Evolutionary conservation across 2,113 vertebrate species (phyloP), one percentile per base, ranked within the genome.

Genomic region (Cichladusa arquata): DNA sequence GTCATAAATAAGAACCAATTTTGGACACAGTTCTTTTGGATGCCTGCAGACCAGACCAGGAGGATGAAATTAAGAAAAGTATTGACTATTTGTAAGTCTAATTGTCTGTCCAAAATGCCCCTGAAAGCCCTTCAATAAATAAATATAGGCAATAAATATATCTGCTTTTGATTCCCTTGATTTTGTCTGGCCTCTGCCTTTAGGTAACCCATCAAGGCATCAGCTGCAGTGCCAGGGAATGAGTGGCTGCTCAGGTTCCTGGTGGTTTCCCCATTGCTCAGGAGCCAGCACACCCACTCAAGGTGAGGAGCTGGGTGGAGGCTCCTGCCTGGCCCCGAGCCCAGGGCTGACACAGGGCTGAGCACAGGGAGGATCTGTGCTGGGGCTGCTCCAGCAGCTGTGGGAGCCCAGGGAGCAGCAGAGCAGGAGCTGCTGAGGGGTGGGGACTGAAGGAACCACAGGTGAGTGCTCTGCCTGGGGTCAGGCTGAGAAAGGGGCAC

Each of bases 361-460:
- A 25, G 6, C 14, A 20, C 44, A 40, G 44, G 4, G 9, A 65
- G 47, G 38, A 44, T 42, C 9, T 29, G 26, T 8, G 48, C 48
- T 50, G 50, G 50, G 4, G 44, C 51, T n/a, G 64, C 51, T 53
- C 9, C 47, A 25, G 48, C 24, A 50, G 24, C 14, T 15, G 13
- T 25, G 48, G 48, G 48, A 50, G 48, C 48, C 48, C 48, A 45
- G 19, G 19, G 44, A 45, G 18, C 53, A 54, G 53, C 6, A 54
- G 44, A 45, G 18, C 53, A 54, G 53, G 3, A 54, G 29, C 73
- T 80, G 67, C 54, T 45, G 18, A 19, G 33, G 14, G 8, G 33
- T 3, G 31, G 26, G 42, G 6, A 18, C 0, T 62, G 61, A 5
- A 47, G 33, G 33, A 5, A 28, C 3, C 33, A 12, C 6, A 3